Evolutionary conservation across 2,797 vertebrate species (phyloP).

Genomic region (Hoplostethus mediterraneus): DNA sequence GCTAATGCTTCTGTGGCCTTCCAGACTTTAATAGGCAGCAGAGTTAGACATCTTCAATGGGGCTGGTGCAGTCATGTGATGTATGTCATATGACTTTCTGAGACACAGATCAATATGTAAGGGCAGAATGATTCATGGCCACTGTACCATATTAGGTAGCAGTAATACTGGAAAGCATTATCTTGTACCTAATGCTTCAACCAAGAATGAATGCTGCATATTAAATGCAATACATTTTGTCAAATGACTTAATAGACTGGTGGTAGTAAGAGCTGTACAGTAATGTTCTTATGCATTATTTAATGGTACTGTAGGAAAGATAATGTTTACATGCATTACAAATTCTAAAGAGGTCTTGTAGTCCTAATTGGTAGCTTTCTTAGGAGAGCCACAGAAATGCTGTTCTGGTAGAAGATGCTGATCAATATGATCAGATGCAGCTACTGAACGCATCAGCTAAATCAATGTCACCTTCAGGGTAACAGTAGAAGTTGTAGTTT

Average conservation of each 20-base stretch:
- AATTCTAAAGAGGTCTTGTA: constrained; percentile 64
- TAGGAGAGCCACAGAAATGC: constrained; percentile 69
- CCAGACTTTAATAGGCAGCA: constrained; percentile 58
- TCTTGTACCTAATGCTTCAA: constrained; percentile 64
- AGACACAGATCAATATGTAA: constrained; percentile 72
- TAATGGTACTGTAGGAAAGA: constrained; percentile 72
- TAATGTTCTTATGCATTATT: constrained; percentile 80
- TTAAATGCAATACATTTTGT: constrained; percentile 59
- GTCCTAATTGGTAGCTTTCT: constrained; percentile 43
- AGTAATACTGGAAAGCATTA: constrained; percentile 60
- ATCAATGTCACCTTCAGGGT: constrained; percentile 78
- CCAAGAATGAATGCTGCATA: constrained; percentile 48
- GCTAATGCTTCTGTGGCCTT: constrained; percentile 51
- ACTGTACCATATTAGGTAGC: constrained; percentile 48
- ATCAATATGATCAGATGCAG: constrained; percentile 75
- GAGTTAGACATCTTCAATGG: constrained; percentile 51
- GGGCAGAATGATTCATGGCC: constrained; percentile 60
- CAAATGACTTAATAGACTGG: constrained; percentile 51
- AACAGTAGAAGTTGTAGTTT: constrained; percentile 39
- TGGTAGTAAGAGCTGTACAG: constrained; percentile 56
- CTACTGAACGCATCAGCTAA: constrained; percentile 70
- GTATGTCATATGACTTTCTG: constrained; percentile 42
- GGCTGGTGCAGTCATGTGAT: constrained; percentile 47
- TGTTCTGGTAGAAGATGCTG: constrained; percentile 70
- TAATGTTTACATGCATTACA: constrained; percentile 72